Evolutionary conservation across 1,140 invertebrate species (phyloP).

Genomic region (Plectrocnemia conspersa): DNA sequence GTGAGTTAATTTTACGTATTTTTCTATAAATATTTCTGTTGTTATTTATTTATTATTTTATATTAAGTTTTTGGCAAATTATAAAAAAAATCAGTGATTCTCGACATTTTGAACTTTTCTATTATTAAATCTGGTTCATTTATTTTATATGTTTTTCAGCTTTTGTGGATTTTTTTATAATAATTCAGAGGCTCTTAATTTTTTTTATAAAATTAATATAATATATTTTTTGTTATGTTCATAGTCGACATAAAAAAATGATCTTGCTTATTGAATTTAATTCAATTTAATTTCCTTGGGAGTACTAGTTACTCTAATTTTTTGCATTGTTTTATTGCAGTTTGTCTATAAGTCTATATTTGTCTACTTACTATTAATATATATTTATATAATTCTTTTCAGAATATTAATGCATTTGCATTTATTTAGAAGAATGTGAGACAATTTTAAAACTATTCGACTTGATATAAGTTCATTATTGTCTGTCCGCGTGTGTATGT

Average conservation of each 20-base stretch:
- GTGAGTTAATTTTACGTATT: no score
- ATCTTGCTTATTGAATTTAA: background rate
- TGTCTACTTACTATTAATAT: background rate
- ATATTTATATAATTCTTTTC: background rate
- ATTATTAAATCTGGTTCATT: background rate
- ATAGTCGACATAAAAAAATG: background rate
- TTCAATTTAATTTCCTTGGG: background rate
- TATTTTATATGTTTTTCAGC: background rate
- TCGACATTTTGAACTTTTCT: background rate
- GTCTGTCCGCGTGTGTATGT: no score
- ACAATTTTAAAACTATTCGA: no score
- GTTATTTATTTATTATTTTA: no score
- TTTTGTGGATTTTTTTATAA: no score
- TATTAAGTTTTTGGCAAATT: background rate
- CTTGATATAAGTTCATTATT: no score
- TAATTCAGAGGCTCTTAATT: no score
- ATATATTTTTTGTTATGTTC: no score
- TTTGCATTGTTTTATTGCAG: background rate
- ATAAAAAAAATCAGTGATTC: no score
- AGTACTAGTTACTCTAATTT: background rate
- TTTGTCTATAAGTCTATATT: background rate
- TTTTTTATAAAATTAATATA: no score
- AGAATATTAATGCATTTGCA: background rate
- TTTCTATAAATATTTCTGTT: no score
- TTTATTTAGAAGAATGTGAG: no score